A percentile compares a stretch with the other conserved stretches of the same genome.
These are phyloP conservation scores for Chironomus striatipennis DNA, from an alignment of 1,140 invertebrate genomes.

Conservation along the genomic window DNA sequence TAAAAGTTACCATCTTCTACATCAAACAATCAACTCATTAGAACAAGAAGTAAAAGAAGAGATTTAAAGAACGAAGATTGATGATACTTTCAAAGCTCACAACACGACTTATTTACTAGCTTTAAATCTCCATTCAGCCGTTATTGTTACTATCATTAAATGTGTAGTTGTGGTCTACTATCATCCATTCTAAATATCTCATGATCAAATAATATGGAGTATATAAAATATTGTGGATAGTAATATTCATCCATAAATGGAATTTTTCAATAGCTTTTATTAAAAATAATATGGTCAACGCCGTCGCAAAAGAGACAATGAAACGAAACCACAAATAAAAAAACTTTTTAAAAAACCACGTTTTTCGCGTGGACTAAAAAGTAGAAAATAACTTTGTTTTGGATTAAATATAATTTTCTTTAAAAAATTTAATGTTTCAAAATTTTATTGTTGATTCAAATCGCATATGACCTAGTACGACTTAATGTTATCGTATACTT, in stretches of 20 bases:
- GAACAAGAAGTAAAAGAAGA: neutral
- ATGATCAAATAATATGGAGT: neutral
- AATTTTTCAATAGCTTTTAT: neutral
- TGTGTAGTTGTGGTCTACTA: neutral
- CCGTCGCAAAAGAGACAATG: neutral
- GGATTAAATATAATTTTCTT: no score
- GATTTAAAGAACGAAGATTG: neutral
- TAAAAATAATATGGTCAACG: neutral
- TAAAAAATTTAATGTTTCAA: no score
- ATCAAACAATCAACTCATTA: no score
- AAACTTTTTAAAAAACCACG: no score
- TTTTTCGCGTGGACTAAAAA: no score
- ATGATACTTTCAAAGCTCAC: conserved; percentile 1
- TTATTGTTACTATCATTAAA: no score
- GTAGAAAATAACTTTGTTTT: no score
- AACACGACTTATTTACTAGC: conserved; percentile 5
- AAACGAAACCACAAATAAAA: neutral
- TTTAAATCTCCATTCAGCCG: neutral
- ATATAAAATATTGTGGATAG: neutral
- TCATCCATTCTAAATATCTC: neutral
- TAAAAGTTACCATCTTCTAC: no score
- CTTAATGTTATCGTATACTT: no score
- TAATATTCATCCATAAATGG: no score
- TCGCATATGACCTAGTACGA: no score
- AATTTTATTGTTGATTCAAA: no score